phyloP scores from a whole-genome alignment of 2,888 invertebrate species.

The Dioctria linearis region DNA sequence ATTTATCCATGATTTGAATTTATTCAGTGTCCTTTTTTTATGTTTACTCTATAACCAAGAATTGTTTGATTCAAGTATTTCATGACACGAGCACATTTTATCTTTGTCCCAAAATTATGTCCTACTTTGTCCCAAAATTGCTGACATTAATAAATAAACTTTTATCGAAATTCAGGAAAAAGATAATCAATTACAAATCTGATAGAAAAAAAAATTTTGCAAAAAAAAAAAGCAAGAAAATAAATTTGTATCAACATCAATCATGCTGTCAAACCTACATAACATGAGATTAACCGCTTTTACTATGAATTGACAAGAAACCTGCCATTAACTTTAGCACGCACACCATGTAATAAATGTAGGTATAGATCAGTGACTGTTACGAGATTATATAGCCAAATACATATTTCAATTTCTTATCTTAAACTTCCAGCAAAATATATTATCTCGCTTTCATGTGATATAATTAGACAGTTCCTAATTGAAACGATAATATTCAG shows the following conservation, averaged over 20 bases:
- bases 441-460: neutral
- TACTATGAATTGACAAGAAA: neutral
- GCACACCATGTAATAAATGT: neutral
- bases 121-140: neutral
- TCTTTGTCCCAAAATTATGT: neutral
- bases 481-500: constrained; percentile 35
- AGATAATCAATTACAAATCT: neutral
- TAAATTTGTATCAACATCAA: neutral
- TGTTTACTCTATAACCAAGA: too few relatives aligned
- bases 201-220: neutral
- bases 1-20: neutral
- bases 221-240: too few relatives aligned
- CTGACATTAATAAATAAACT: neutral
- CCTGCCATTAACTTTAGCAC: neutral
- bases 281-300: neutral
- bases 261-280: neutral
- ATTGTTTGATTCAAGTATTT: neutral
- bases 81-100: neutral
- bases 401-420: neutral
- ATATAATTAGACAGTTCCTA: constrained; percentile 27
- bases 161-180: neutral
- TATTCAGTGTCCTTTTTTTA: too few relatives aligned
- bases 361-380: neutral
- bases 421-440: neutral
- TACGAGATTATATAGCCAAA: neutral